Evolutionary conservation across 2,797 vertebrate species (phyloP).

Genomic region (Danio tinwini): DNA sequence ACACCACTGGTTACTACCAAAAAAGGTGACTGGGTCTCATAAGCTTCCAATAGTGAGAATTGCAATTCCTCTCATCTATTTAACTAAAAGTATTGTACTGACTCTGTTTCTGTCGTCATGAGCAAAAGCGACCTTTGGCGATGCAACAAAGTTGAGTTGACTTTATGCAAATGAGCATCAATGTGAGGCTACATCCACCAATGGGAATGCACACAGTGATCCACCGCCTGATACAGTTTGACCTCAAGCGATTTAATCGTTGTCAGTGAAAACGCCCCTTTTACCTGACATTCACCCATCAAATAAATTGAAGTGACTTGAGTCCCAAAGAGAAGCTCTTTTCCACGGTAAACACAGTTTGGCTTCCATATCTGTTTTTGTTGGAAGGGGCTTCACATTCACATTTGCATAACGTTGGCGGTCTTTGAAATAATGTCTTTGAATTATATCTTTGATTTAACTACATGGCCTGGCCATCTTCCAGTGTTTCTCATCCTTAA

Average conservation of each 20-base stretch:
- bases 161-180: slow-evolving; percentile 29
- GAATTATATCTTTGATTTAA: slow-evolving; percentile 75
- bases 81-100: slow-evolving; percentile 6
- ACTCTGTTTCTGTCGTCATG: slow-evolving; percentile 18
- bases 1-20: too few relatives aligned
- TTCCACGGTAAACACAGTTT: slow-evolving; percentile 76
- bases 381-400: slow-evolving; percentile 12
- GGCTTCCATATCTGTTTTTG: slow-evolving; percentile 38
- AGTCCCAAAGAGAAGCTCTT: slow-evolving; percentile 53
- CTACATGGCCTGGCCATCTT: slow-evolving; percentile 73
- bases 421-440: slow-evolving; percentile 63
- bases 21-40: neutral
- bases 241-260: slow-evolving; percentile 20
- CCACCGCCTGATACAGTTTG: slow-evolving; percentile 25
- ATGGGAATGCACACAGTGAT: slow-evolving; percentile 13
- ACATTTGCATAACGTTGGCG: slow-evolving; percentile 60
- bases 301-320: slow-evolving; percentile 39
- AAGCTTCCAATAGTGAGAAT: neutral
- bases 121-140: slow-evolving; percentile 24
- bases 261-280: slow-evolving; percentile 12
- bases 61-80: neutral
- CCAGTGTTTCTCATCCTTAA: slow-evolving; percentile 71
- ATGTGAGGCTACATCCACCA: slow-evolving; percentile 1
- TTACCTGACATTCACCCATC: slow-evolving; percentile 26
- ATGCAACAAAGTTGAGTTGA: slow-evolving; percentile 29